phyloP scores from a whole-genome alignment of 2,797 vertebrate genomes.

The Pangasius macronema region DNA sequence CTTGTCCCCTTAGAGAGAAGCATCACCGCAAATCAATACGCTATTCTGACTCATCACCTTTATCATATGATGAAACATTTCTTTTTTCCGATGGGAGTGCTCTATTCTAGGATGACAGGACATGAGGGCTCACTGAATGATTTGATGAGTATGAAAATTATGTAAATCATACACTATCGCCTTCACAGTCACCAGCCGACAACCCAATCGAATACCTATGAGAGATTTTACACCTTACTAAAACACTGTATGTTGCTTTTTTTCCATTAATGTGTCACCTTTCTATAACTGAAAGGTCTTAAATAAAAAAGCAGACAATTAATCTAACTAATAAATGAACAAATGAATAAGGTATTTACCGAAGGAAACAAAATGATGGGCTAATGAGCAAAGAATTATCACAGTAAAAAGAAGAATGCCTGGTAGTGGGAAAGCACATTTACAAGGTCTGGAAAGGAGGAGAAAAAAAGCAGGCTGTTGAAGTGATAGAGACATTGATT shows the following conservation, averaged over 20 bases:
- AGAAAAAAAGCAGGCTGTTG: conserved; percentile 44
- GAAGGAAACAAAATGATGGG: too few relatives aligned
- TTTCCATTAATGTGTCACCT: neutral
- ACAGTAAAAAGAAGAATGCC: neutral
- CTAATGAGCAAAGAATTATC: neutral
- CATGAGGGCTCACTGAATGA: neutral
- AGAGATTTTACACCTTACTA: neutral
- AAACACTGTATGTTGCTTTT: neutral
- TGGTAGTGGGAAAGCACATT: neutral
- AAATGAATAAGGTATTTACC: neutral
- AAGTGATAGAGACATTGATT: conserved; percentile 78
- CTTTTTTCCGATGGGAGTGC: neutral
- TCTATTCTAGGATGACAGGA: conserved; percentile 12
- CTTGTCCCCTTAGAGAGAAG: conserved; percentile 3
- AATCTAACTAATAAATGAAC: neutral
- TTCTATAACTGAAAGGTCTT: neutral
- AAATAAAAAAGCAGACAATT: neutral
- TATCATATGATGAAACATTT: conserved; percentile 11
- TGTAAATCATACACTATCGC: neutral
- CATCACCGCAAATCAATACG: conserved; percentile 10
- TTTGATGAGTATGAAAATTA: neutral
- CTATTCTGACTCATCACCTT: conserved; percentile 11
- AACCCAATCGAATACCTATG: neutral
- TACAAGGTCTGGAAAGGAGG: conserved; percentile 8
- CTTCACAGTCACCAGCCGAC: neutral